Evolutionary conservation across 92 coral and sea anemone species (phyloP), one percentile per base, ranked within the genome.

Genomic region (Zoanthus sansibaricus): DNA sequence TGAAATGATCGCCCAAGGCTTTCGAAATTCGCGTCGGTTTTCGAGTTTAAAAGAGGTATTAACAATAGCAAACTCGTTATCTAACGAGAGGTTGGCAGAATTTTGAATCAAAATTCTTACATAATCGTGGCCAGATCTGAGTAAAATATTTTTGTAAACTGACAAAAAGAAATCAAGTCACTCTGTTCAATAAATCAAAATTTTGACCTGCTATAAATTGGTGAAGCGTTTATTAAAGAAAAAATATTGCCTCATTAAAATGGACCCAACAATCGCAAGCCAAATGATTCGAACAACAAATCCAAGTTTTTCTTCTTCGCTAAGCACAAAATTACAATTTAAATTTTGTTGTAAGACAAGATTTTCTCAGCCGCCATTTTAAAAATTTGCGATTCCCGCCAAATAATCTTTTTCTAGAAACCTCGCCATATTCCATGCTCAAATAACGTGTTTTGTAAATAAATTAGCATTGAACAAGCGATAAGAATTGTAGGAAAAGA

Each of bases 1-100:
- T 51, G 82, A 25, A 76, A 51, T 54, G 82, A 76, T 76, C 49
- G 82, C 82, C 82, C 20, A 6, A 52, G 82, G 82, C 82, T 13
- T 76, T 52, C 17, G n/a, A 42, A 42, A 17, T 9, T 45, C 55
- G 25, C 25, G 51, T 16, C 56, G 54, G 51, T 72, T 37, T 69
- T 30, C 6, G 31, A 69, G 31, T 30, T 33, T 69, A 44, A 69
- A 67, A 62, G 69, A 20, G 30, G 69, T 62, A 16, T 17, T 16
- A 37, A 37, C 42, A 17, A 14, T 21, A 67, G 21, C 32, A 67
- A 67, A 15, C 20, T 8, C 42, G 21, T 67, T 67, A 67, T 17
- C 0, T 20, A 9, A 18, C 21, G 72, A 62, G 18, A 62, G 32
- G 9, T 9, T 16, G 8, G 6, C 5, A 33, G 15, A 69, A 30